Conservation (phyloP, 1,140 invertebrate genomes). For the Drosophila arawakana region DNA sequence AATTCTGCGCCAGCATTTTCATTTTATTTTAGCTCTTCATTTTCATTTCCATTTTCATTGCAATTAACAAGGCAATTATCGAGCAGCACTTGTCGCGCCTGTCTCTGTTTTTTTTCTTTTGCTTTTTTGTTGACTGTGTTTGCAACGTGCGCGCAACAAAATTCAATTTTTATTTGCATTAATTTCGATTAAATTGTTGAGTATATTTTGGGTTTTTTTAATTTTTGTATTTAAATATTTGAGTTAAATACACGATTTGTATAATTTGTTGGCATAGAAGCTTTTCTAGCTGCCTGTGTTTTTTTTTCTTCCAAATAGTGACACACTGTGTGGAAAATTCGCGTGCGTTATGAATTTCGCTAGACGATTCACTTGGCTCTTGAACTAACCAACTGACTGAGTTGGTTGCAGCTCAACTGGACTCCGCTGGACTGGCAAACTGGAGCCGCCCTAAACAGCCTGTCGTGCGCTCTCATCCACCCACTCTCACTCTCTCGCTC, state of each 20-base stretch:
- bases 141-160: constrained; percentile 32
- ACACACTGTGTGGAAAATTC: constrained; percentile 22
- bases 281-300: constrained; percentile 13
- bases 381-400: constrained; percentile 54
- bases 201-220: not conserved
- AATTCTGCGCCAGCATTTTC: not conserved
- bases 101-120: not conserved
- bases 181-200: constrained; percentile 3
- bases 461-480: not conserved
- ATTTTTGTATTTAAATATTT: constrained; percentile 16
- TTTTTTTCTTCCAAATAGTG: not conserved
- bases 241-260: constrained; percentile 10
- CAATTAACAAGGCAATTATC: constrained; percentile 38
- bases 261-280: constrained; percentile 13
- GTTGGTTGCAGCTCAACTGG: constrained; percentile 50
- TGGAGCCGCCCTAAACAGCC: constrained; percentile 70
- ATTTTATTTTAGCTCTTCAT: not conserved
- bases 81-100: constrained; percentile 50
- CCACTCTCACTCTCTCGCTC: not conserved
- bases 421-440: constrained; percentile 33
- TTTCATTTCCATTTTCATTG: constrained; percentile 18
- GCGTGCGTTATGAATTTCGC: constrained; percentile 34
- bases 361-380: constrained; percentile 33
- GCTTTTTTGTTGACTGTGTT: not conserved
- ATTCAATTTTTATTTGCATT: constrained; percentile 26